A percentile compares a stretch with the other conserved stretches of the same genome.
Conservation (phyloP, 2,888 invertebrate species). For the Keiferia lycopersicella region DNA sequence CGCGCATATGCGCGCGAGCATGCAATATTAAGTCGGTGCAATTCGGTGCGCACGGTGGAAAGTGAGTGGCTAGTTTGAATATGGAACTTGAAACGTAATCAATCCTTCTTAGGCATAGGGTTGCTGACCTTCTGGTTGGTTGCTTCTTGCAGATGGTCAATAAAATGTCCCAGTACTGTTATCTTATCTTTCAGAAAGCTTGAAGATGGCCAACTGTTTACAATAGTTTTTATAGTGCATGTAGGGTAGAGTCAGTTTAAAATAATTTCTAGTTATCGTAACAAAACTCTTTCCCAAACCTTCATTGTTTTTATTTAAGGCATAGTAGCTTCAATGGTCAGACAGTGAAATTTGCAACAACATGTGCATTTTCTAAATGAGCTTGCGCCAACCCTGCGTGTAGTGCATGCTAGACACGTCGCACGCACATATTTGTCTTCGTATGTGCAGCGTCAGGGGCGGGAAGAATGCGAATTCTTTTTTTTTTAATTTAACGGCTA, state of each 20-base stretch:
- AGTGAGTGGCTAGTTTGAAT: slow-evolving; percentile 68
- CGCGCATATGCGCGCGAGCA: slow-evolving; percentile 30
- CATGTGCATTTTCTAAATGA: not conserved
- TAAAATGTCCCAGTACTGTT: not conserved
- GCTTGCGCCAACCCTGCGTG: slow-evolving; percentile 8
- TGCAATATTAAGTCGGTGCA: slow-evolving; percentile 29
- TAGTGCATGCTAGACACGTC: slow-evolving; percentile 1
- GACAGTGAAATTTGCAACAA: too few relatives aligned
- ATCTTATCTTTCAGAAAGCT: not conserved
- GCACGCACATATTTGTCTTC: slow-evolving; percentile 61
- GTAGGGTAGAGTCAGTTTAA: too few relatives aligned
- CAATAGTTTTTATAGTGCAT: too few relatives aligned
- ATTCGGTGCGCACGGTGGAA: slow-evolving; percentile 52
- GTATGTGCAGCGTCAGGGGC: slow-evolving; percentile 55
- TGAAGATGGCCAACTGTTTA: too few relatives aligned
- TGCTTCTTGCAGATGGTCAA: not conserved
- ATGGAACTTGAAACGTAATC: slow-evolving; percentile 54
- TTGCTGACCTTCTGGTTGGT: too few relatives aligned
- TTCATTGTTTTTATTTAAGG: too few relatives aligned
- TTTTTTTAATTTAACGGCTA: slow-evolving; percentile 33
- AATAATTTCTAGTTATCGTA: too few relatives aligned
- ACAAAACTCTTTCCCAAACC: too few relatives aligned
- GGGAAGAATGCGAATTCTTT: slow-evolving; percentile 56
- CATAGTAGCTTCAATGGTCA: too few relatives aligned
- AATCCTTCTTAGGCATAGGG: slow-evolving; percentile 12